Base-by-base conservation (phyloP, 2,888 invertebrate species). In the Cistogaster globosa region DNA sequence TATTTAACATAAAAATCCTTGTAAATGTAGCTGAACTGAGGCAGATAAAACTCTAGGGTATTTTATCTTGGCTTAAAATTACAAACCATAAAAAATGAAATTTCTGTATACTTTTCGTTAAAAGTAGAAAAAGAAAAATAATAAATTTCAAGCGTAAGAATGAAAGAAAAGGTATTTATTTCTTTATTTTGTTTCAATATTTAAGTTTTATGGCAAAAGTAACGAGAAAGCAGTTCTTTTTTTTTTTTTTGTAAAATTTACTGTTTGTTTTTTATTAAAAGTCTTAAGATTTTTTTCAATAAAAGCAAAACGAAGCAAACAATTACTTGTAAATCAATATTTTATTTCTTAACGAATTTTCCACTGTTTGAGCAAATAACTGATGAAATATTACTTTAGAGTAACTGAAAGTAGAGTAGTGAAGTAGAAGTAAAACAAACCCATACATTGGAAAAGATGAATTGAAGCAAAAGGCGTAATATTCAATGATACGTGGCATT, bases 261-360 rank as follows among this genome's bases (percentile, higher is more conserved):
- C 8, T 57, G 9, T 32, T 67, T 45, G 20, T 68, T 68, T 57
- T 68, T 9, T 58, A 22, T 58, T 48, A 57, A 58, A 58, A 16
- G 20, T 58, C 22, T 68, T 57, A 76, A 67, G 57, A 67, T 60
- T 26, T 51, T 26, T 58, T 67, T 2, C 26, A 18, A 38, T 38
- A 22, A 42, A 80, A 74, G 6, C 36, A 63, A 71, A 72, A 38
- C 18, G 22, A 53, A 69, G 55, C 14, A 63, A 71, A 62, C 72
- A 77, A 83, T 72, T 77, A 78, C 67, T 65, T 63, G n/a, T 77
- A 68, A 78, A 72, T 83, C 78, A 78, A 83, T 77, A 83, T 78
- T 72, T 62, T 62, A 68, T 68, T 74, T 60, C 77, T 51, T 68
- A 78, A 78, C 60, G 48, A 83, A 78, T 72, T 83, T 51, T 67